These are phyloP conservation scores for Limnothrissa miodon DNA, from an alignment of 2,113 vertebrate genomes.

Conservation along the genomic window DNA sequence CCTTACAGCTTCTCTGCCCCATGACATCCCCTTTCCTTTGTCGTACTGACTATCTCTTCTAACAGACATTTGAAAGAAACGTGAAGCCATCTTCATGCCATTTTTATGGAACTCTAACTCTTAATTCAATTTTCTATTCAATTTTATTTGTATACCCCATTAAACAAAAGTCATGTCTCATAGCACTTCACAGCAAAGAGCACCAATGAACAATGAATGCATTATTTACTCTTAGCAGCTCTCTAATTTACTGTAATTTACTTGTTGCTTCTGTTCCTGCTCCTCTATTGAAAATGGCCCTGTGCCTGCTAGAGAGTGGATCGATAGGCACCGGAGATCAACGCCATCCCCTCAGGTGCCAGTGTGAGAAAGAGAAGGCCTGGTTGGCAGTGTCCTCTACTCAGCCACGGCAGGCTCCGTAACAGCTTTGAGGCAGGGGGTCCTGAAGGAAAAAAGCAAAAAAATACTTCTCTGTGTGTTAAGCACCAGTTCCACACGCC, in stretches of 20 bases:
- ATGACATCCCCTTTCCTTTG: too few species aligned
- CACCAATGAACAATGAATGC: too few species aligned
- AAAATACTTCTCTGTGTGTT: slow-evolving; percentile 44
- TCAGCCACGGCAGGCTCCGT: slow-evolving; percentile 11
- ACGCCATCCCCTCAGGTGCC: background rate
- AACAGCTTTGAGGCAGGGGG: slow-evolving; percentile 45
- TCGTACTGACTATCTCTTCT: too few species aligned
- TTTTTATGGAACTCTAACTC: too few species aligned
- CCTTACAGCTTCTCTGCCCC: too few species aligned
- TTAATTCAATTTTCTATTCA: too few species aligned
- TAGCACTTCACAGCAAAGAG: too few species aligned
- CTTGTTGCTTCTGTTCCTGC: background rate
- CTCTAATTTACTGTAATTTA: background rate
- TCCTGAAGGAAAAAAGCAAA: slow-evolving; percentile 41
- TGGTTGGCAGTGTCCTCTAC: slow-evolving; percentile 24
- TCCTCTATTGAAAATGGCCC: background rate
- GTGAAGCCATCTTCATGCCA: too few species aligned
- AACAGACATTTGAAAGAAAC: too few species aligned
- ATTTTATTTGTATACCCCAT: too few species aligned
- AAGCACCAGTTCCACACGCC: slow-evolving; percentile 31
- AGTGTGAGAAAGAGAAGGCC: slow-evolving; percentile 27
- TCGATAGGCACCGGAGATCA: background rate
- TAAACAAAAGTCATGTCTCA: too few species aligned
- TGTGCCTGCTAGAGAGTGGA: background rate
- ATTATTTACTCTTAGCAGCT: too few species aligned